Evolutionary conservation across 1,140 invertebrate species (phyloP).

Genomic region (Radopholus similis): DNA sequence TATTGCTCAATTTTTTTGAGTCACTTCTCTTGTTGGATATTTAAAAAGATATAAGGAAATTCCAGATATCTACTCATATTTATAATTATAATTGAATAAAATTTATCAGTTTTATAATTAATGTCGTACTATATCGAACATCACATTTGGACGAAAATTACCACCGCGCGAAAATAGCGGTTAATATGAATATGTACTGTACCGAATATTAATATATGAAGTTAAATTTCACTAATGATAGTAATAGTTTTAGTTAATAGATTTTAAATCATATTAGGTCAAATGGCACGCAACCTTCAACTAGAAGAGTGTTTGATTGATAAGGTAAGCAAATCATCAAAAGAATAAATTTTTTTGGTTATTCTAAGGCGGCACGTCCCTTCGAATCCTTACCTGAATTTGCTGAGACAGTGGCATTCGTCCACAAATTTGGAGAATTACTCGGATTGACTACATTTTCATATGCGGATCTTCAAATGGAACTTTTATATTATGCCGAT

Average conservation of each 20-base stretch:
- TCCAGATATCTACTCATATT: too few relatives aligned
- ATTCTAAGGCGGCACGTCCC: neutral
- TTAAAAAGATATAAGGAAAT: neutral
- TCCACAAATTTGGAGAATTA: slow-evolving; percentile 5
- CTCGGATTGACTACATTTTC: slow-evolving; percentile 7
- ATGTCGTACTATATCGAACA: too few relatives aligned
- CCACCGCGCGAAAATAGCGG: too few relatives aligned
- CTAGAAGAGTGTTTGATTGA: slow-evolving; percentile 12
- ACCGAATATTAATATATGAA: neutral
- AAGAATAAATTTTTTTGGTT: neutral
- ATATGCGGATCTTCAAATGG: slow-evolving; percentile 5
- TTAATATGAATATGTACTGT: too few relatives aligned
- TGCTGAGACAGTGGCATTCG: slow-evolving; percentile 13
- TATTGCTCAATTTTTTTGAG: neutral
- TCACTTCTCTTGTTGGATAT: neutral
- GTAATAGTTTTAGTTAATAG: neutral
- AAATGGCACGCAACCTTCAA: neutral
- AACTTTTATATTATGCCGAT: neutral
- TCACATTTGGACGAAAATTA: too few relatives aligned
- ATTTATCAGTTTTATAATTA: too few relatives aligned
- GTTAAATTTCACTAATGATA: neutral
- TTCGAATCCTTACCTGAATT: slow-evolving; percentile 6
- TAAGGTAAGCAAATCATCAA: neutral
- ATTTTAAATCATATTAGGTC: neutral
- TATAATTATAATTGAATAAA: too few relatives aligned